These are phyloP conservation scores for Ranitomeya variabilis DNA, from an alignment of 2,113 vertebrate genomes.

Conservation along the genomic window DNA sequence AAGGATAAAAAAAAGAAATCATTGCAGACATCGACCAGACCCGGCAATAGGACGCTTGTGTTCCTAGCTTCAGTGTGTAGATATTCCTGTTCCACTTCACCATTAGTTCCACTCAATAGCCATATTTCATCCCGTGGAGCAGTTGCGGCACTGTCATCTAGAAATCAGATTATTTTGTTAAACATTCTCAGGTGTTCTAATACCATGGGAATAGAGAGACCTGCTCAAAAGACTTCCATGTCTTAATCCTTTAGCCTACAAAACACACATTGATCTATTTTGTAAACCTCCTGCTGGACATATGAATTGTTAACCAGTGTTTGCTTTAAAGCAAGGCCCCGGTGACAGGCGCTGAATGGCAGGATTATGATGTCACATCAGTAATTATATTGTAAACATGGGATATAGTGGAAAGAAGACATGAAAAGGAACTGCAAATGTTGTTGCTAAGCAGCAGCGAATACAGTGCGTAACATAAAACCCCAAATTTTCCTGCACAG, in stretches of 20 bases:
- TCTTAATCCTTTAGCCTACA: conserved; percentile 67
- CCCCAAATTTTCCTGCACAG: conserved; percentile 64
- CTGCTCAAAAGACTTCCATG: conserved; percentile 69
- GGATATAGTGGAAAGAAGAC: conserved; percentile 68
- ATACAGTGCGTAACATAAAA: conserved; percentile 67
- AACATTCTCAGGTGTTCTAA: conserved; percentile 67
- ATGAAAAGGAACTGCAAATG: conserved; percentile 64
- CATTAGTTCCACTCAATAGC: conserved; percentile 6
- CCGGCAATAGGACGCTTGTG: background rate
- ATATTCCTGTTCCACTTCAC: background rate
- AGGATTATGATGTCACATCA: conserved; percentile 72
- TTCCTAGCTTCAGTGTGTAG: background rate
- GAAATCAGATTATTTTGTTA: conserved; percentile 28
- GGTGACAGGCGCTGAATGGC: conserved; percentile 71
- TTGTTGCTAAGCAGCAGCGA: conserved; percentile 66
- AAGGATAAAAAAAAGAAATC: background rate
- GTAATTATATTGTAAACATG: conserved; percentile 73
- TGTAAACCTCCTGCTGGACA: conserved; percentile 64
- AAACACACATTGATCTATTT: conserved; percentile 72
- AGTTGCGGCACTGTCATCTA: conserved; percentile 7
- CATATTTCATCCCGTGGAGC: background rate
- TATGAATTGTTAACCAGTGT: conserved; percentile 61
- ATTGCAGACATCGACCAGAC: background rate
- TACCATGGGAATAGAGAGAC: conserved; percentile 59
- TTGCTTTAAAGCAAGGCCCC: conserved; percentile 66